phyloP scores from a whole-genome alignment of 2,888 invertebrate genomes.

The Drosophila ezoana region DNA sequence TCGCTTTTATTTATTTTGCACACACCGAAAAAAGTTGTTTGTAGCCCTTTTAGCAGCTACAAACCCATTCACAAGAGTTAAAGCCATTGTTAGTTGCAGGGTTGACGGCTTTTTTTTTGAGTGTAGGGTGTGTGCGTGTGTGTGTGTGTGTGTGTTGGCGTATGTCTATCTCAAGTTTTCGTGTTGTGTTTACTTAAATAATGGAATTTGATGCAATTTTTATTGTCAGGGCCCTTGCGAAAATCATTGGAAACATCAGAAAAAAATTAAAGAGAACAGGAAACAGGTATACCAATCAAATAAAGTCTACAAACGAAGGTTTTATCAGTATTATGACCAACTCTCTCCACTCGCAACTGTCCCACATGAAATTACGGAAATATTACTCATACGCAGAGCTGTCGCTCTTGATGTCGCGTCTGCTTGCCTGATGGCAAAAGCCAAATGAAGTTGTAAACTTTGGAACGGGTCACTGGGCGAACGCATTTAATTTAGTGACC shows the following conservation, averaged over 20 bases:
- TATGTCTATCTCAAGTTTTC: conserved; percentile 5
- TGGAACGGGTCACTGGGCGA: conserved; percentile 23
- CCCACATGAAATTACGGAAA: conserved; percentile 10
- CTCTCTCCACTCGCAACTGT: not conserved
- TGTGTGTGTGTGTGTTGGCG: conserved; percentile 1
- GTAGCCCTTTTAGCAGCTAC: conserved; percentile 37
- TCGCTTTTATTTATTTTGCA: conserved; percentile 74
- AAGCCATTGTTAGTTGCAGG: conserved; percentile 36
- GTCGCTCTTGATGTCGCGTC: conserved; percentile 2
- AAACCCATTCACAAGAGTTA: conserved; percentile 1
- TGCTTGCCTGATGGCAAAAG: not conserved
- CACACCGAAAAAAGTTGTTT: conserved; percentile 48
- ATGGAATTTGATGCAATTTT: conserved; percentile 72
- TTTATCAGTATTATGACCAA: conserved; percentile 27
- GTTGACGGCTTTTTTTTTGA: conserved; percentile 22
- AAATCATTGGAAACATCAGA: conserved; percentile 57
- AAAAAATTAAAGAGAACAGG: conserved; percentile 16
- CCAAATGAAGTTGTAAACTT: conserved; percentile 20
- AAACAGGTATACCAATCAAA: conserved; percentile 11
- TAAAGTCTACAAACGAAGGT: conserved; percentile 1
- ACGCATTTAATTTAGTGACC: conserved; percentile 9
- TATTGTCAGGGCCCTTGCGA: conserved; percentile 54
- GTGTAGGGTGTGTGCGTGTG: not conserved
- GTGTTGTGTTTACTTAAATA: conserved; percentile 64
- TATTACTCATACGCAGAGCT: conserved; percentile 48